Base-by-base conservation (phyloP, 2,888 invertebrate genomes). In the Mechanitis mazaeus region DNA sequence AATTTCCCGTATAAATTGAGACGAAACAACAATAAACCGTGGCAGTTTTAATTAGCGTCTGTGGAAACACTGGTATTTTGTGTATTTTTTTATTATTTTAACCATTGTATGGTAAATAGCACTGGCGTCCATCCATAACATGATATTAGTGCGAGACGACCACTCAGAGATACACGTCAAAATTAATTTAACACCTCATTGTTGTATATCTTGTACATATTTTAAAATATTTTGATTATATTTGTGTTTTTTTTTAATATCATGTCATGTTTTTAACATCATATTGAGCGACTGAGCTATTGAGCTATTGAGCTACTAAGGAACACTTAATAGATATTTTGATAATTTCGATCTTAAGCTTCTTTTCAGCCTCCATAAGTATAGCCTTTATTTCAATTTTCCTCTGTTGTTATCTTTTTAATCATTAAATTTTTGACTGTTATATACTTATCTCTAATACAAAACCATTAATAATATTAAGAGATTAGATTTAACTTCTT, bases 91-190 rank as follows among this genome's bases (percentile, higher is more conserved):
- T 84, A 82, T 71, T 72, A 79, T 79, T 81, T 79, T 81, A 80
- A 78, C 87, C 86, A 89, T 89, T 89, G 89, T 89, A 88, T 89
- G 88, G 79, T 86, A 89, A 89, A 72, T 73, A 83, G 85, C 69
- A 66, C 73, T 75, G 75, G 80, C 78, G 79, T 82, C 83, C 83
- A 86, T 87, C 86, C 85, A 86, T 87, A 86, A 87, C 84, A 80
- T 87, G 85, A 88, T 88, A 88, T 88, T 89, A 58, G 42, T 55
- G 46, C 60, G 60, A 46, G 59, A 57, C 56, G 46, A 61, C 54
- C 50, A 58, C 58, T 60, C 63, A 60, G 62, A 54, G 56, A 53
- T 33, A 50, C 31, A 6, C 50, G 50, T 50, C 31, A 50, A 50
- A 50, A 50, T 50, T 50, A 50, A 50, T 50, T 50, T 31, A 42